phyloP scores from a whole-genome alignment of 2,888 invertebrate species.

The Drosophila macrothrix region DNA sequence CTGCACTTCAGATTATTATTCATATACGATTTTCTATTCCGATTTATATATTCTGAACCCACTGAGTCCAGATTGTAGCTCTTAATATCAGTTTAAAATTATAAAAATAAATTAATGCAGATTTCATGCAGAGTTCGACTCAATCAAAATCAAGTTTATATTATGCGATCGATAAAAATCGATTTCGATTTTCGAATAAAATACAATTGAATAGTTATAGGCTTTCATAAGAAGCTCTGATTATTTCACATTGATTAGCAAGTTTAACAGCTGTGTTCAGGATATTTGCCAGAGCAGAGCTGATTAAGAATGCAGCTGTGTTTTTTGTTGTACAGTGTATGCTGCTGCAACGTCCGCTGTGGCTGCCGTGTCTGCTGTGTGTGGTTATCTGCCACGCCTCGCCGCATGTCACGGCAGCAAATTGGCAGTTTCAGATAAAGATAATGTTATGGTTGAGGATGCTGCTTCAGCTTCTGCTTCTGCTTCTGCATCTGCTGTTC shows the following conservation, averaged over 20 bases:
- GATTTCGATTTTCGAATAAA: background rate
- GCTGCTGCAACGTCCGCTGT: background rate
- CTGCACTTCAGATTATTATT: background rate
- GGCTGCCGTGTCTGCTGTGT: constrained; percentile 12
- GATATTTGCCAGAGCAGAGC: background rate
- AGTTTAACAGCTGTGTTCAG: background rate
- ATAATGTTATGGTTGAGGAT: constrained; percentile 64
- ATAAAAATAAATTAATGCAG: background rate
- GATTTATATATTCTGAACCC: background rate
- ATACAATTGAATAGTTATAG: background rate
- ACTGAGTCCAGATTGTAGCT: background rate
- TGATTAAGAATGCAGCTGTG: background rate
- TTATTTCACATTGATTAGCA: too few relatives aligned
- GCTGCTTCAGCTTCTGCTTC: constrained; percentile 11
- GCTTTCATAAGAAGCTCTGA: background rate
- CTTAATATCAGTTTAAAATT: background rate
- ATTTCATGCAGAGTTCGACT: background rate
- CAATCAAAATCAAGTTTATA: background rate
- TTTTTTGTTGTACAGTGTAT: constrained; percentile 1
- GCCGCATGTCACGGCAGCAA: constrained; percentile 60
- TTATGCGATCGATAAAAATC: background rate
- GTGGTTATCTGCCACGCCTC: constrained; percentile 61
- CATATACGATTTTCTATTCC: background rate
- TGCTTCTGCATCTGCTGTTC: constrained; percentile 14
- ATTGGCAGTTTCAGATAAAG: constrained; percentile 80